A percentile compares a stretch with the other conserved stretches of the same genome.
These are phyloP conservation scores for Pluvianellus socialis DNA, from an alignment of 2,113 vertebrate genomes.

Conservation along the genomic window DNA sequence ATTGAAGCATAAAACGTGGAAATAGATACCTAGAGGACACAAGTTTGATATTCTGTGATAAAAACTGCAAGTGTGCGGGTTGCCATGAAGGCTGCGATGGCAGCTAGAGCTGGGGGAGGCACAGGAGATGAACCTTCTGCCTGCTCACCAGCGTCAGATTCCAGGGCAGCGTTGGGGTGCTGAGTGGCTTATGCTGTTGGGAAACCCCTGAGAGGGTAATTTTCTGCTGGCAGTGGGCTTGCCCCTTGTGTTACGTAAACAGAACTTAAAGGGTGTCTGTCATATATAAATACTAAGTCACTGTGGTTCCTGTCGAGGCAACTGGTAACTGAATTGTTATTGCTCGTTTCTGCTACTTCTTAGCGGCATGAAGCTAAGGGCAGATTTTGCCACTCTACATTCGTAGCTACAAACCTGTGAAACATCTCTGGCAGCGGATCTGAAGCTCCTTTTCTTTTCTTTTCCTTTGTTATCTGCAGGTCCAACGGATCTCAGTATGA, in stretches of 20 bases:
- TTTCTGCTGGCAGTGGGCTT: background rate
- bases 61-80: background rate
- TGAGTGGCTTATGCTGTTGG: background rate
- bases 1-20: background rate
- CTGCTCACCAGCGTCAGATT: background rate
- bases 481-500: conserved; percentile 99
- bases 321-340: background rate
- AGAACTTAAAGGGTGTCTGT: background rate
- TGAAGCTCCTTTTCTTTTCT: conserved; percentile 10
- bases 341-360: background rate
- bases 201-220: background rate
- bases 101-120: background rate
- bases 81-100: background rate
- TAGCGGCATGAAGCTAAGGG: background rate
- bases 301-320: background rate
- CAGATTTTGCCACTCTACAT: background rate
- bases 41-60: background rate
- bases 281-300: background rate
- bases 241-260: fast-evolving
- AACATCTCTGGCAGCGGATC: fast-evolving
- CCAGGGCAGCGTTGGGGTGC: background rate
- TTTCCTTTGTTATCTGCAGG: conserved; percentile 73
- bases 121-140: background rate
- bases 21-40: background rate
- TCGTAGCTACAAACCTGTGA: background rate